Evolutionary conservation across 1,140 invertebrate genomes (phyloP).

Genomic region (Diabrotica undecimpunctata): DNA sequence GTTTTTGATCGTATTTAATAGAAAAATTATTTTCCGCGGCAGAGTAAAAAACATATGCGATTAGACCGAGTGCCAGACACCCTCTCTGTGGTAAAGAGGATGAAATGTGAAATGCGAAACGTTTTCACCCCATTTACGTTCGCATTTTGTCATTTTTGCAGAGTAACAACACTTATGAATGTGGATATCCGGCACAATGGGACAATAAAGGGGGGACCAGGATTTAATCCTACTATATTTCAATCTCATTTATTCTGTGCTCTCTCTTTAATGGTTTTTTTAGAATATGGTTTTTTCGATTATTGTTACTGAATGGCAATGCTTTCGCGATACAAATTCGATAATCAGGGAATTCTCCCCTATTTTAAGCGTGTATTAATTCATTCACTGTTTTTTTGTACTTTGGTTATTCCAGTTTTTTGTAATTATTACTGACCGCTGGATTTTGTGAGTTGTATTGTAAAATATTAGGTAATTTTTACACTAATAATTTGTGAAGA

Average conservation of each 20-base stretch:
- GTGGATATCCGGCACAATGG: conserved; percentile 17
- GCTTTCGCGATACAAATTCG: no score
- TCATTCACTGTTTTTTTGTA: no score
- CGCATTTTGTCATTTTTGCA: conserved; percentile 29
- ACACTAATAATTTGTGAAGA: no score
- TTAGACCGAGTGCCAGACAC: conserved; percentile 7
- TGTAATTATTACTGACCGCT: no score
- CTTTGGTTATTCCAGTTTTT: no score
- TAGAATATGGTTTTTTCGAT: not conserved
- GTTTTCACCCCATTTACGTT: conserved; percentile 22
- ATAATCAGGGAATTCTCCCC: no score
- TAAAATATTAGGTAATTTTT: no score
- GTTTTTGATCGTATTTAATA: not conserved
- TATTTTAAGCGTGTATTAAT: no score
- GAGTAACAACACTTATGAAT: conserved; percentile 24
- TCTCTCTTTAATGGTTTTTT: conserved; percentile 14
- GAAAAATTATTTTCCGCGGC: not conserved
- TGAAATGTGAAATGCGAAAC: conserved; percentile 15
- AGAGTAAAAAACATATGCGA: conserved; percentile 16
- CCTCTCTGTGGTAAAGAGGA: conserved; percentile 15
- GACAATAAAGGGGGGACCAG: conserved; percentile 26
- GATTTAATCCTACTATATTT: conserved; percentile 26
- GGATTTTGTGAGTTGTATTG: no score
- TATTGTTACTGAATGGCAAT: not conserved
- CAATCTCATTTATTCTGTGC: conserved; percentile 17